Evolutionary conservation across 2,888 invertebrate species (phyloP).

Genomic region (Pachycephus smyrnensis): DNA sequence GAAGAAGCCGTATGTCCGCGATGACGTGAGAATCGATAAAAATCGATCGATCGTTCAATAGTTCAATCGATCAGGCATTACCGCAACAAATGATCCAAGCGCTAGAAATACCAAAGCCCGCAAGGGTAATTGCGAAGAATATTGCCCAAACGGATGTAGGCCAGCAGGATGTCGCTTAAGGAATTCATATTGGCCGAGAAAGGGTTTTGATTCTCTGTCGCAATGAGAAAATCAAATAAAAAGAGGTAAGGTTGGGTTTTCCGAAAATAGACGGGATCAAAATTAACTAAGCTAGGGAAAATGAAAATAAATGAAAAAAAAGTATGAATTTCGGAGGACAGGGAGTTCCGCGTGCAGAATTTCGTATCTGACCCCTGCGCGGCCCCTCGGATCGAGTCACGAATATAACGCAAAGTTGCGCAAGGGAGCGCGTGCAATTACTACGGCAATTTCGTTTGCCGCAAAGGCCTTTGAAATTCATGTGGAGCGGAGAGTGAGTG

Average conservation of each 20-base stretch:
- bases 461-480: neutral
- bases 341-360: neutral
- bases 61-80: neutral
- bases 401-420: neutral
- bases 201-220: neutral
- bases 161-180: constrained; percentile 3
- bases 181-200: neutral
- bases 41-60: neutral
- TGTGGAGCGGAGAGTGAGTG: neutral
- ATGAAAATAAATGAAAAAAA: neutral
- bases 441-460: neutral
- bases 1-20: too few species aligned
- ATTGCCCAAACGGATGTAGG: neutral
- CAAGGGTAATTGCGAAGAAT: neutral
- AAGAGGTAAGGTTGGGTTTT: neutral
- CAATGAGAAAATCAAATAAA: neutral
- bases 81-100: neutral
- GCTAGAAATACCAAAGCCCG: neutral
- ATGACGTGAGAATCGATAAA: neutral
- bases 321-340: neutral
- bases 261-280: neutral
- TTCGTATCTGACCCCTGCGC: neutral
- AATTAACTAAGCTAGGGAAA: neutral
- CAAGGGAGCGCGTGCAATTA: neutral
- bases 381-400: neutral